These are phyloP conservation scores for Pardosa pseudoannulata DNA, from an alignment of 2,888 invertebrate genomes.

Conservation along the genomic window DNA sequence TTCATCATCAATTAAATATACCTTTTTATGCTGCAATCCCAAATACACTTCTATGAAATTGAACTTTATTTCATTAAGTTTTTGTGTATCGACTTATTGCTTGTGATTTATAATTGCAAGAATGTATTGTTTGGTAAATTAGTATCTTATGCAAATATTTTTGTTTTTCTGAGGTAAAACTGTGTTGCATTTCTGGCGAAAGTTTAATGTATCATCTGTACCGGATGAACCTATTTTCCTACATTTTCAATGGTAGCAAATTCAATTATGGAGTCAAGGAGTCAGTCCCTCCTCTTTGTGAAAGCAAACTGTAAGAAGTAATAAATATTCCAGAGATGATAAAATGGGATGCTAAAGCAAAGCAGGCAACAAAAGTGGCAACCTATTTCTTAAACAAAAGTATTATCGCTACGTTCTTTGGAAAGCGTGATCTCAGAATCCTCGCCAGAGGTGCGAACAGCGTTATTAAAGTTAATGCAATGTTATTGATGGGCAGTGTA, in stretches of 20 bases:
- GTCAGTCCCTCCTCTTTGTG: constrained; percentile 16
- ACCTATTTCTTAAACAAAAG: constrained; percentile 57
- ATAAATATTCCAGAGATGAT: constrained; percentile 59
- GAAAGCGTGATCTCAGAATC: constrained; percentile 59
- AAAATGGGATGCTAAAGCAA: constrained; percentile 46
- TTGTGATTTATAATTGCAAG: too few species aligned
- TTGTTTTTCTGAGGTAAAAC: too few species aligned
- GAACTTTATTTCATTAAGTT: too few species aligned
- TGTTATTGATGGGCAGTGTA: constrained; percentile 67
- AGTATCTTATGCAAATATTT: too few species aligned
- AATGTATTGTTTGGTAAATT: too few species aligned
- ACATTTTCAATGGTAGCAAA: neutral
- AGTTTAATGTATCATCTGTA: too few species aligned
- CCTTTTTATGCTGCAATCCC: too few species aligned
- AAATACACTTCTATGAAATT: too few species aligned
- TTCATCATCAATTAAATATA: too few species aligned
- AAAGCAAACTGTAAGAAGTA: constrained; percentile 29
- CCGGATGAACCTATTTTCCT: too few species aligned
- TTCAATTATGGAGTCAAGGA: neutral
- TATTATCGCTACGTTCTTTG: constrained; percentile 43
- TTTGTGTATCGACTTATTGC: too few species aligned
- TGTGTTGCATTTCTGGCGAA: too few species aligned
- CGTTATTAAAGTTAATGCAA: constrained; percentile 67
- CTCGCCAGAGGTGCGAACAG: constrained; percentile 68
- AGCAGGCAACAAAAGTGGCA: constrained; percentile 45